Base-by-base conservation (phyloP, 2,113 vertebrate genomes). In the Phycodurus eques region DNA sequence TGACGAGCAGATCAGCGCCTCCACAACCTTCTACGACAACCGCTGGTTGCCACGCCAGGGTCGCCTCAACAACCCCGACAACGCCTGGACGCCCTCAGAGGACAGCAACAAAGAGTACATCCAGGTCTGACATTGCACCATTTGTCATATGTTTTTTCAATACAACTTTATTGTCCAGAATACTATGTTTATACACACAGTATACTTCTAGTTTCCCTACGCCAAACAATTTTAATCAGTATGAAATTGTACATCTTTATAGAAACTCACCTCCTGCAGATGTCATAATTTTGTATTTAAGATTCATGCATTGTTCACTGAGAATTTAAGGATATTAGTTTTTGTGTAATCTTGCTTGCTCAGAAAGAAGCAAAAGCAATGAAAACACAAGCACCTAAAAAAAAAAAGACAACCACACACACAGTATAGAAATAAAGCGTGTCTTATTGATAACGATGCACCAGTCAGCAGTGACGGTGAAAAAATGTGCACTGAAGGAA, bases 81-180 rank as follows among this genome's bases (percentile, higher is more conserved):
- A 99, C 0, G 98, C 94, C 78, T 98, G 98, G 97, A 98, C 97
- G 0, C 98, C 98, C 8, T 92, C 93, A 8, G 93, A 97, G 75
- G 98, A 99, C 87, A 98, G 94, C 91, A 96, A 93, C 93, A 98
- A 94, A 80, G 98, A 99, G 74, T 99, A 92, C 69, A 95, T 99
- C 67, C 97, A 99, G 96, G 97, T 98, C 47, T 43, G 63, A 7
- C 56, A 59, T 13, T 6, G 10, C 12, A 31, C 53, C 53, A 39
- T 39, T 39, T 6, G 19, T 27, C 64, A 67, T 54, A 13, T 54
- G n/a, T 54, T n/a, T 3, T 56, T 56, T 62, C 31, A 8, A 19
- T 61, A 14, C 9, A 60, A 61, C 27, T 33, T 9, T 39, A 39
- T 39, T 62, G 33, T 17, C 13, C 14, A 42, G 17, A 39, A 39